phyloP scores from a whole-genome alignment of 2,888 invertebrate genomes.

The Diarsia dahlii region DNA sequence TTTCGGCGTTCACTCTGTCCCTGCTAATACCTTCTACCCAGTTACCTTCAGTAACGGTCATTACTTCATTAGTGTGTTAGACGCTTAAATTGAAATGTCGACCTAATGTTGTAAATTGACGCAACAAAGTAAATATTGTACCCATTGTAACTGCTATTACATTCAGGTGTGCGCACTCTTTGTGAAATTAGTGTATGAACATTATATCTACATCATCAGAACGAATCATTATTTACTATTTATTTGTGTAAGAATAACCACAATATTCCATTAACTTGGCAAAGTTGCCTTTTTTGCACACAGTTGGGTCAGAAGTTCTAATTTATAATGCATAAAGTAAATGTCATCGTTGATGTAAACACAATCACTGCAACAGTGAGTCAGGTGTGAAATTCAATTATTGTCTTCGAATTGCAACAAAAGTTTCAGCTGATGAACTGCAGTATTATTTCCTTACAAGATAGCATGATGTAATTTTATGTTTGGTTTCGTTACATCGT shows the following conservation, averaged over 20 bases:
- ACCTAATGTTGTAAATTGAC: slow-evolving; percentile 33
- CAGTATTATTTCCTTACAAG: slow-evolving; percentile 15
- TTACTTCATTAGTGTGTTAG: background rate
- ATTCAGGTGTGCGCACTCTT: slow-evolving; percentile 31
- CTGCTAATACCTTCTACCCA: too few relatives aligned
- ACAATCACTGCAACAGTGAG: slow-evolving; percentile 26
- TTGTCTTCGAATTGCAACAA: slow-evolving; percentile 39
- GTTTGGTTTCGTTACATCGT: slow-evolving; percentile 22
- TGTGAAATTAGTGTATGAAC: slow-evolving; percentile 48
- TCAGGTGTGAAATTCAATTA: slow-evolving; percentile 38
- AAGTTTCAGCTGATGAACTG: slow-evolving; percentile 32
- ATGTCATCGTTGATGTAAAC: slow-evolving; percentile 48
- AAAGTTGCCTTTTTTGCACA: slow-evolving; percentile 46
- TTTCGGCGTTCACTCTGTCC: background rate
- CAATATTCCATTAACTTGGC: slow-evolving; percentile 50
- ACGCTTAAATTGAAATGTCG: background rate
- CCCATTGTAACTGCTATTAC: slow-evolving; percentile 25
- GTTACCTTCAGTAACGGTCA: too few relatives aligned
- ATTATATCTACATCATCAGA: slow-evolving; percentile 51
- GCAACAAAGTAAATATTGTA: slow-evolving; percentile 26
- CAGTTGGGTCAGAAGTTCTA: slow-evolving; percentile 41
- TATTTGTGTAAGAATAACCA: slow-evolving; percentile 42
- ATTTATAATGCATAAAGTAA: slow-evolving; percentile 47
- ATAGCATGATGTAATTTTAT: slow-evolving; percentile 17
- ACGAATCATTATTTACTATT: slow-evolving; percentile 36